Conservation (phyloP, 2,888 invertebrate genomes). For the Plutella xylostella region DNA sequence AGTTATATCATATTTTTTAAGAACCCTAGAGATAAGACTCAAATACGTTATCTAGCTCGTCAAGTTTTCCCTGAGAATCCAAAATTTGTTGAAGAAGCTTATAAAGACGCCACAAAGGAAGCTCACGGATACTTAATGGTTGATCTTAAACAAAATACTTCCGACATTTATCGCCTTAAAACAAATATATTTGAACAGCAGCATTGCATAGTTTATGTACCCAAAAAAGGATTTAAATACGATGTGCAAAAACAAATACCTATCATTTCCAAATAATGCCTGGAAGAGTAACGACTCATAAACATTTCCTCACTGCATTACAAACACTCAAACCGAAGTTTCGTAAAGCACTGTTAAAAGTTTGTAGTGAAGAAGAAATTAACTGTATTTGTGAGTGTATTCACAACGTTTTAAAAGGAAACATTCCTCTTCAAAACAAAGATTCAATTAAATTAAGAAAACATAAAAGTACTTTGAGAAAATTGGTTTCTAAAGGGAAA, state of each 20-base stretch:
- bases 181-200: constrained; percentile 17
- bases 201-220: constrained; percentile 4
- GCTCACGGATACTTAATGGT: constrained; percentile 24
- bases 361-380: constrained; percentile 19
- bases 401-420: constrained; percentile 16
- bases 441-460: constrained; percentile 12
- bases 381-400: constrained; percentile 23
- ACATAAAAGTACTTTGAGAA: constrained; percentile 13
- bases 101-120: constrained; percentile 21
- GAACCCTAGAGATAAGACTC: constrained; percentile 22
- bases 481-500: constrained; percentile 12
- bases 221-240: constrained; percentile 19
- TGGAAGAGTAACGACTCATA: constrained; percentile 16
- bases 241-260: constrained; percentile 13
- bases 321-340: constrained; percentile 18
- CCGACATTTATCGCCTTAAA: constrained; percentile 18
- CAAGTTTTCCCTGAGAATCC: constrained; percentile 22
- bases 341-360: constrained; percentile 18
- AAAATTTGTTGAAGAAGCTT: constrained; percentile 23
- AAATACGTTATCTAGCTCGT: constrained; percentile 20
- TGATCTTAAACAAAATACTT: constrained; percentile 21
- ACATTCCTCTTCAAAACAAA: constrained; percentile 11
- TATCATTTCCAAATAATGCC: constrained; percentile 19
- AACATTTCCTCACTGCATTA: constrained; percentile 17
- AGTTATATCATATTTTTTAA: constrained; percentile 23